Evolutionary conservation across 2,113 vertebrate species (phyloP), one percentile per base, ranked within the genome.

Genomic region (Bubalus kerabau): DNA sequence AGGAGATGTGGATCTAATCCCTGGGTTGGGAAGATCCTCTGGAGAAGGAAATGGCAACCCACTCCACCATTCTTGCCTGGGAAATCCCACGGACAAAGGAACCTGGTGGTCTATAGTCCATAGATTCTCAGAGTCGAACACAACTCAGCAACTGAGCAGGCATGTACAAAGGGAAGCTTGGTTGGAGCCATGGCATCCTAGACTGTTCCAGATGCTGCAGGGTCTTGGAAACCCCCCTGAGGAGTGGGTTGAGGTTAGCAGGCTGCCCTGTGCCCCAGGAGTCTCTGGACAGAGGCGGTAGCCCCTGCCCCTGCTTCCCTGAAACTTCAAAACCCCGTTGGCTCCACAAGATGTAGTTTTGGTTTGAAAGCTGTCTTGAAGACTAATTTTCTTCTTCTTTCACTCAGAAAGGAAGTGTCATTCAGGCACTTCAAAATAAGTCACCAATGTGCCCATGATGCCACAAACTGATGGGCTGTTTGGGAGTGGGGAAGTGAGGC

Each of bases 371-470:
- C 43, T 94, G n/a, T 94, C 50, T 94, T 56, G 23, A 93, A 97
- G n/a, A 92, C 30, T 97, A 50, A 97, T 97, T 81, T 93, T 92
- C 93, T 91, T 84, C 46, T 96, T 76, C 85, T 91, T 7, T 96
- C 24, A 1, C 82, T 93, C 50, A 90, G 95, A 98, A 97, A 96
- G 36, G 23, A 94, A 96, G 80, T 87, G 88, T 74, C 78, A 92
- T 87, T 85, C 71, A 78, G 54, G 54, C 28, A 83, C 76, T 76
- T 97, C 87, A 96, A 94, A 98, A 96, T 95, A 97, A 97, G 92
- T 95, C 91, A 97, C 89, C 48, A 52, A 26, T n/a, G 64, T 71
- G 48, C 67, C 92, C 76, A 19, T 85, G 60, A 97, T 92, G 74
- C 60, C 4, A 2, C 23, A 82, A 94, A 90, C 19, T 83, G 52